A percentile compares a stretch with the other conserved stretches of the same genome.
Conservation (phyloP, 2,797 vertebrate species). For the Botia kubotai region DNA sequence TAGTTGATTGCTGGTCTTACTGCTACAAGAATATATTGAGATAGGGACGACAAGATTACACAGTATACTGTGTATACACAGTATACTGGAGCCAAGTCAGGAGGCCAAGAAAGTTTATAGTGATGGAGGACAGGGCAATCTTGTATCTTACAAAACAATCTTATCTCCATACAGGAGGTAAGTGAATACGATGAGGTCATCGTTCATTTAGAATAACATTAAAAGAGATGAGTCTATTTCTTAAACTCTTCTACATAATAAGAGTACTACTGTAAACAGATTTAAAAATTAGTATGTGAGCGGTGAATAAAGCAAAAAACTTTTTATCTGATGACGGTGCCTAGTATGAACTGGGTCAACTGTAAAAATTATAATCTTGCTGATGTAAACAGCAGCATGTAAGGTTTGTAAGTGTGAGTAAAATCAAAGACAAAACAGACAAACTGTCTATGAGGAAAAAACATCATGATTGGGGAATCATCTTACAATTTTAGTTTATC, state of each 20-base stretch:
- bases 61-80: neutral
- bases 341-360: no score
- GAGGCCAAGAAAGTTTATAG: slow-evolving; percentile 33
- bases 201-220: neutral
- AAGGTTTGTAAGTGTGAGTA: neutral
- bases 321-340: no score
- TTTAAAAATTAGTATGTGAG: no score
- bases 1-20: slow-evolving; percentile 11
- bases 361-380: neutral
- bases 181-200: slow-evolving; percentile 4
- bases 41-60: neutral
- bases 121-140: slow-evolving; percentile 32
- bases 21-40: slow-evolving; percentile 11
- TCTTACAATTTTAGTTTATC: no score
- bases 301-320: no score
- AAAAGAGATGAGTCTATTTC: neutral
- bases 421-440: neutral
- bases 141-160: slow-evolving; percentile 14
- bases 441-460: neutral
- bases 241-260: neutral
- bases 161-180: slow-evolving; percentile 12
- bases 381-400: neutral
- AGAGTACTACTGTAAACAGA: neutral
- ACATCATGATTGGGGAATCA: neutral
- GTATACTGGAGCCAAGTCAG: slow-evolving; percentile 1